phyloP scores from a whole-genome alignment of 2,797 vertebrate genomes.

The Acridotheres tristis region DNA sequence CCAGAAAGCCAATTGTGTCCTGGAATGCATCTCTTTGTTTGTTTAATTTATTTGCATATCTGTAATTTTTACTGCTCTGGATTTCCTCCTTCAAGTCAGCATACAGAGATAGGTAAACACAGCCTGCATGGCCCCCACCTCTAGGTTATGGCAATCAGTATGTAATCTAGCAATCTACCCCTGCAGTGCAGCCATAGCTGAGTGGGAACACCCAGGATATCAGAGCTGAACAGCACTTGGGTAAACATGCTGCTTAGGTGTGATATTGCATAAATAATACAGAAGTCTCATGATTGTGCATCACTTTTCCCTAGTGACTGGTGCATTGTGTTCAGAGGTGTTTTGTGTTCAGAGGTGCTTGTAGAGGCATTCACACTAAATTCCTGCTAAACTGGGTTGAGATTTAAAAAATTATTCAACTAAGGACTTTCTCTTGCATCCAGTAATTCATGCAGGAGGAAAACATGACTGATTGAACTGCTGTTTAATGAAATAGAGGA shows the following conservation, averaged over 20 bases:
- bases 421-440: neutral
- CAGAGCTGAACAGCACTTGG: neutral
- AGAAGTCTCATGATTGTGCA: neutral
- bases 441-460: neutral
- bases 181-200: neutral
- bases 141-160: neutral
- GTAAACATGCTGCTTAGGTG: neutral
- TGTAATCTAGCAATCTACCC: neutral
- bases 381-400: neutral
- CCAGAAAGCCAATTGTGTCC: neutral
- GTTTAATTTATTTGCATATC: neutral
- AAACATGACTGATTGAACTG: neutral
- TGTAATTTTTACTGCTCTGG: neutral
- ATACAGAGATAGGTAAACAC: neutral
- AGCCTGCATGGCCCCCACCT: neutral
- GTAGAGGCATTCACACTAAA: neutral
- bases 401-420: neutral
- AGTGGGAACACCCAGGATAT: constrained; percentile 33
- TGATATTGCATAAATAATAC: neutral
- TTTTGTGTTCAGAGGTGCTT: neutral
- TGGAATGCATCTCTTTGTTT: neutral
- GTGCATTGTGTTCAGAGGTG: neutral
- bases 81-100: neutral
- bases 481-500: neutral
- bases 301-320: neutral